Conservation (phyloP, 2,888 invertebrate genomes). For the Charanyca ferruginea region DNA sequence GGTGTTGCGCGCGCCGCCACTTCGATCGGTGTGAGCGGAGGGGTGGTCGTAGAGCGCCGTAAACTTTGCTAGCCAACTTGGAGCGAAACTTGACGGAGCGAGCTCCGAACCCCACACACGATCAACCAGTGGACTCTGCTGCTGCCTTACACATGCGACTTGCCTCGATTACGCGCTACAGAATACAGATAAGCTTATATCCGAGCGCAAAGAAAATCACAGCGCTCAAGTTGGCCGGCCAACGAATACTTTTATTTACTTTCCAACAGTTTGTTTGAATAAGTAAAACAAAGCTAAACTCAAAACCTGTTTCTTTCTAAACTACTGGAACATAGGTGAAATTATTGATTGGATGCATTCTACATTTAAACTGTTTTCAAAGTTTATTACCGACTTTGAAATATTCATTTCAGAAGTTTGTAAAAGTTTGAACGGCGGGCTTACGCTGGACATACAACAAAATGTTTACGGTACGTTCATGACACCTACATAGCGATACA, state of each 20-base stretch:
- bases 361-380: slow-evolving; percentile 2
- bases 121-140: slow-evolving; percentile 84
- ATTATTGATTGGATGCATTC: neutral
- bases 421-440: slow-evolving; percentile 31
- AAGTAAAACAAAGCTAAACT: slow-evolving; percentile 33
- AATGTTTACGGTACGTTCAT: neutral
- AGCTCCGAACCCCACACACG: slow-evolving; percentile 71
- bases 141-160: slow-evolving; percentile 63
- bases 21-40: slow-evolving; percentile 84
- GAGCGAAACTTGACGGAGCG: slow-evolving; percentile 79
- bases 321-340: neutral
- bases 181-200: slow-evolving; percentile 41
- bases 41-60: slow-evolving; percentile 73
- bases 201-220: slow-evolving; percentile 31
- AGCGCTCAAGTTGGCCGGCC: slow-evolving; percentile 19
- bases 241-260: slow-evolving; percentile 53
- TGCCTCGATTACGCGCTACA: slow-evolving; percentile 39
- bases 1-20: slow-evolving; percentile 86
- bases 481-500: neutral
- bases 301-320: slow-evolving; percentile 8
- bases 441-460: neutral
- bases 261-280: slow-evolving; percentile 45
- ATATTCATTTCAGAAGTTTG: slow-evolving; percentile 36
- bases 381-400: slow-evolving; percentile 7
- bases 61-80: slow-evolving; percentile 85